Evolutionary conservation across 2,797 vertebrate genomes (phyloP).

Genomic region (Gobio occitaniae): DNA sequence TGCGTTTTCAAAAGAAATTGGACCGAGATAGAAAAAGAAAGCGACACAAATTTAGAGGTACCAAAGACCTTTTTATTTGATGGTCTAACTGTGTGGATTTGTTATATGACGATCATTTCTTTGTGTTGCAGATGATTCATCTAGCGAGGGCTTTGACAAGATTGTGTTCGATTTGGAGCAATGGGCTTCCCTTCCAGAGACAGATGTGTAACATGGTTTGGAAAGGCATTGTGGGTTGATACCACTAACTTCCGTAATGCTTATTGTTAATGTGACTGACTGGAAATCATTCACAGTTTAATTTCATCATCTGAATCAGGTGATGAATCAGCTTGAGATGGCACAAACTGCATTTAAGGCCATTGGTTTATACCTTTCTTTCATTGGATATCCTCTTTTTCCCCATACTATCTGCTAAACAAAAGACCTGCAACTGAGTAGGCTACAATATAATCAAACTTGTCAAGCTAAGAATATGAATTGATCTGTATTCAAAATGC

Average conservation of each 20-base stretch:
- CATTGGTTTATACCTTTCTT: not conserved
- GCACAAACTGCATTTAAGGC: not conserved
- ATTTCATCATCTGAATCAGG: not conserved
- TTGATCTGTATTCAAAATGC: not conserved
- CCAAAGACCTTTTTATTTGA: not conserved
- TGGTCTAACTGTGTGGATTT: not conserved
- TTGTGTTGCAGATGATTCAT: conserved; percentile 62
- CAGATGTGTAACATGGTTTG: conserved; percentile 57
- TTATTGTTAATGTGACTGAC: not conserved
- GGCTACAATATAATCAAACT: not conserved
- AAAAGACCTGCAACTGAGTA: not conserved
- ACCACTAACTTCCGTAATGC: not conserved
- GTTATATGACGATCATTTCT: not conserved
- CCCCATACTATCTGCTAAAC: not conserved
- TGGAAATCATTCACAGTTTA: not conserved
- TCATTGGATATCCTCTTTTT: not conserved
- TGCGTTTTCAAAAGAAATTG: conserved; percentile 73
- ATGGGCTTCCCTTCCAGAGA: conserved; percentile 58
- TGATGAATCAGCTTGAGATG: not conserved
- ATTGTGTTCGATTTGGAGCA: conserved; percentile 49
- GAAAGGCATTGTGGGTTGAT: conserved; percentile 8
- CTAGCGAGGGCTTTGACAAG: conserved; percentile 14
- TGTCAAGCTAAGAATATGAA: not conserved
- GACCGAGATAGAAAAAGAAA: conserved; percentile 14
- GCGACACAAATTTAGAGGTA: conserved; percentile 23